Conservation (phyloP, 2,888 invertebrate genomes). For the Drosophila differens region DNA sequence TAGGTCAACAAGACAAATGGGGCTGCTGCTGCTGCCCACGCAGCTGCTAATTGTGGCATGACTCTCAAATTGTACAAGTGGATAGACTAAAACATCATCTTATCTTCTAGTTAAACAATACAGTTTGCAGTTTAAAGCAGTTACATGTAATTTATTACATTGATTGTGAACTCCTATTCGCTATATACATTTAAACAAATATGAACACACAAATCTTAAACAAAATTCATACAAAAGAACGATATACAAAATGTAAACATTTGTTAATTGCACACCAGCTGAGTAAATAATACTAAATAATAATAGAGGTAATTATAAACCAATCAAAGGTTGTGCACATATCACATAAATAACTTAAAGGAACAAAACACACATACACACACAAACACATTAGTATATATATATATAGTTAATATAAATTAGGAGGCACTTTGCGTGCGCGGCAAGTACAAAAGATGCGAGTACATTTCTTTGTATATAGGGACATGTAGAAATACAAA, state of each 20-base stretch:
- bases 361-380: slow-evolving; percentile 48
- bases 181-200: slow-evolving; percentile 48
- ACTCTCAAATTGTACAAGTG: not conserved
- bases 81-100: not conserved
- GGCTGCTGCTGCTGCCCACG: slow-evolving; percentile 6
- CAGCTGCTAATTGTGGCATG: not conserved
- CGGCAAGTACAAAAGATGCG: slow-evolving; percentile 63
- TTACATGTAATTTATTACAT: slow-evolving; percentile 65
- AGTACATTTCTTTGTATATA: slow-evolving; percentile 41
- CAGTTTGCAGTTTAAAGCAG: slow-evolving; percentile 38
- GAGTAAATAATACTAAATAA: slow-evolving; percentile 49
- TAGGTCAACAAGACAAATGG: slow-evolving; percentile 8
- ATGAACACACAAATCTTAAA: slow-evolving; percentile 12
- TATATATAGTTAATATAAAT: slow-evolving; percentile 23
- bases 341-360: slow-evolving; percentile 51
- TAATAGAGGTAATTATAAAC: slow-evolving; percentile 21
- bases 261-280: slow-evolving; percentile 32
- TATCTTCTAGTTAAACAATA: not conserved
- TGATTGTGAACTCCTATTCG: slow-evolving; percentile 62
- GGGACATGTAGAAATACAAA: slow-evolving; percentile 41
- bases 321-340: slow-evolving; percentile 45
- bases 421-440: slow-evolving; percentile 29
- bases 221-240: not conserved
- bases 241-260: slow-evolving; percentile 6
- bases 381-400: slow-evolving; percentile 21